These are phyloP conservation scores for Ariopsis seemanni DNA, from an alignment of 2,113 vertebrate genomes.

Conservation along the genomic window DNA sequence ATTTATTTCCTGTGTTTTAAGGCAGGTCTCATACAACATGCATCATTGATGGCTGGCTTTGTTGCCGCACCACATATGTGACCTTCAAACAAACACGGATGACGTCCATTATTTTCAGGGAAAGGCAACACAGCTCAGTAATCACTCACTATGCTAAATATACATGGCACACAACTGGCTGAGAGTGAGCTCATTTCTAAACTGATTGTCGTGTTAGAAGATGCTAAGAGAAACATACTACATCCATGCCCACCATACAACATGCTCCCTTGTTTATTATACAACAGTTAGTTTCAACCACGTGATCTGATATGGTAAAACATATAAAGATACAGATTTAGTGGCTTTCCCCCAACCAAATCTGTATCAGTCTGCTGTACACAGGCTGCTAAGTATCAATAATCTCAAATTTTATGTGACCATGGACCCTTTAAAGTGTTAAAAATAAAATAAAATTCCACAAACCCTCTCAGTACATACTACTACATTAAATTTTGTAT, in stretches of 20 bases:
- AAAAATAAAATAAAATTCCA: not conserved
- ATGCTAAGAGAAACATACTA: not conserved
- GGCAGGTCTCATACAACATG: not conserved
- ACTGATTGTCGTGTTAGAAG: not conserved
- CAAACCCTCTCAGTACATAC: not conserved
- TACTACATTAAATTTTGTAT: not conserved
- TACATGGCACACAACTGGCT: slow-evolving; percentile 12
- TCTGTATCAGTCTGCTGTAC: not conserved
- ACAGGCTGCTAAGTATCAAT: not conserved
- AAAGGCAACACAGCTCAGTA: not conserved
- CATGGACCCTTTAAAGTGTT: not conserved
- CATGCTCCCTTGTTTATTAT: not conserved
- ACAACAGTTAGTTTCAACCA: not conserved
- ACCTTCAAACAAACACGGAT: slow-evolving; percentile 24
- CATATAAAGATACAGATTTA: not conserved
- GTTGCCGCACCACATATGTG: slow-evolving; percentile 14
- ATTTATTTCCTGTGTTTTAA: not conserved
- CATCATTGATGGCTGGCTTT: not conserved
- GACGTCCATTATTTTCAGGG: slow-evolving; percentile 16
- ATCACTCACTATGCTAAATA: slow-evolving; percentile 1
- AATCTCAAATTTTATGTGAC: not conserved
- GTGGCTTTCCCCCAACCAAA: not conserved
- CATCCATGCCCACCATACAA: not conserved
- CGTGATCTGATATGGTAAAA: not conserved
- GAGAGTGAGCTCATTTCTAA: slow-evolving; percentile 19